These are phyloP conservation scores for Mus spicilegus DNA, from an alignment of 2,113 vertebrate species.

Conservation along the genomic window DNA sequence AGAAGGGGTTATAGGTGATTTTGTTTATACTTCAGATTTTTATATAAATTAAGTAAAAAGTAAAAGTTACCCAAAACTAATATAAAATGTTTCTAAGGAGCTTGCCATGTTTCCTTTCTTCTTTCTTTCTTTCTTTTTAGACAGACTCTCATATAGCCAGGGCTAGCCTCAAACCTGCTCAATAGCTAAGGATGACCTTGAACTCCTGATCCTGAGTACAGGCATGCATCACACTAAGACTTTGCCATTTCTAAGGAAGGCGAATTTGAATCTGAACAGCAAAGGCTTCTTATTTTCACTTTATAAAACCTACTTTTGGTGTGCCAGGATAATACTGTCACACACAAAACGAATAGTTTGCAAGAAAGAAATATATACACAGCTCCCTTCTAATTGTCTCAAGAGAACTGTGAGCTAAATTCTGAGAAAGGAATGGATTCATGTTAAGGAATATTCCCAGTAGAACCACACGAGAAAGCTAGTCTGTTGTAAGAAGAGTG, in stretches of 20 bases:
- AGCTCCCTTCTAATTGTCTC: neutral
- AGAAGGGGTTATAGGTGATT: slow-evolving; percentile 6
- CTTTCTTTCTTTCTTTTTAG: neutral
- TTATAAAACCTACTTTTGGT: slow-evolving; percentile 45
- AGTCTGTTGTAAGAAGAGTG: neutral
- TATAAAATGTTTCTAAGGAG: slow-evolving; percentile 12
- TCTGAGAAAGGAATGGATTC: slow-evolving; percentile 19
- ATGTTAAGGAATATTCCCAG: neutral
- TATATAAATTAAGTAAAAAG: neutral
- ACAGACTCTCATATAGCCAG: neutral
- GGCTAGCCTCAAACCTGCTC: neutral
- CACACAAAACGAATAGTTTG: slow-evolving; percentile 8
- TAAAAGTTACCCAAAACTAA: slow-evolving; percentile 59
- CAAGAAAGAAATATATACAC: slow-evolving; percentile 5
- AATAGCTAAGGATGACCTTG: neutral
- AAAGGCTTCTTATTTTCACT: slow-evolving; percentile 16
- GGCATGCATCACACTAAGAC: neutral
- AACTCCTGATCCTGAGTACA: neutral
- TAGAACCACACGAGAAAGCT: neutral
- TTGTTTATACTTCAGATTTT: slow-evolving; percentile 47
- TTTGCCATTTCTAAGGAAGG: neutral
- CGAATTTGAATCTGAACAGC: slow-evolving; percentile 17
- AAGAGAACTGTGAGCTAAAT: neutral
- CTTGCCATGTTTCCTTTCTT: neutral
- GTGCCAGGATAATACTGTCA: neutral